Conservation (phyloP, 2,113 vertebrate genomes). For the Takifugu flavidus region DNA sequence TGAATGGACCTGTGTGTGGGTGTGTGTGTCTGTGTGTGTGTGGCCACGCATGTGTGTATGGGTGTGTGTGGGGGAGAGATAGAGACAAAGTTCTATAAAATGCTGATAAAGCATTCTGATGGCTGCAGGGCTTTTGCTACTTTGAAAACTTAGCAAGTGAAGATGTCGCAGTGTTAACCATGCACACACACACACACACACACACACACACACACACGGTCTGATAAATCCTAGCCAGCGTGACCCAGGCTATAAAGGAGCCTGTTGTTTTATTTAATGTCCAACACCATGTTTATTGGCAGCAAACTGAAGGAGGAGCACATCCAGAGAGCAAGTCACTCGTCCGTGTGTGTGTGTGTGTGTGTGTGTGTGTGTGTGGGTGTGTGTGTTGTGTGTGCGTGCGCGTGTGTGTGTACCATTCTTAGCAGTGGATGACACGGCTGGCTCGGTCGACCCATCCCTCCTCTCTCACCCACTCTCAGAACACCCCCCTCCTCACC, state of each 20-base stretch:
- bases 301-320: constrained; percentile 49
- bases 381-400: constrained; percentile 23
- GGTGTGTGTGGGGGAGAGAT: constrained; percentile 1
- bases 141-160: constrained; percentile 24
- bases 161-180: constrained; percentile 35
- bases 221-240: constrained; percentile 59
- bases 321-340: constrained; percentile 41
- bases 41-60: constrained; percentile 25
- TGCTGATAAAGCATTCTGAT: constrained; percentile 21
- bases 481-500: constrained; percentile 11
- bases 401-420: constrained; percentile 42
- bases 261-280: constrained; percentile 73
- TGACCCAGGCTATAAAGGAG: constrained; percentile 58
- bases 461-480: constrained; percentile 12
- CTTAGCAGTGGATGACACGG: constrained; percentile 52
- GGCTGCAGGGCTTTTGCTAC: constrained; percentile 10
- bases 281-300: constrained; percentile 71
- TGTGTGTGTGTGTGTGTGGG: constrained; percentile 24
- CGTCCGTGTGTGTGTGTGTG: constrained; percentile 25
- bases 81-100: constrained; percentile 3
- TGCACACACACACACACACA: constrained; percentile 9
- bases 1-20: constrained; percentile 31
- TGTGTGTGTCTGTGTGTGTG: constrained; percentile 5
- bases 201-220: constrained; percentile 21
- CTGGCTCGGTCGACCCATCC: constrained; percentile 45